A percentile compares a stretch with the other conserved stretches of the same genome.
These are phyloP conservation scores for Danio tinwini DNA, from an alignment of 2,797 vertebrate species.

Conservation along the genomic window DNA sequence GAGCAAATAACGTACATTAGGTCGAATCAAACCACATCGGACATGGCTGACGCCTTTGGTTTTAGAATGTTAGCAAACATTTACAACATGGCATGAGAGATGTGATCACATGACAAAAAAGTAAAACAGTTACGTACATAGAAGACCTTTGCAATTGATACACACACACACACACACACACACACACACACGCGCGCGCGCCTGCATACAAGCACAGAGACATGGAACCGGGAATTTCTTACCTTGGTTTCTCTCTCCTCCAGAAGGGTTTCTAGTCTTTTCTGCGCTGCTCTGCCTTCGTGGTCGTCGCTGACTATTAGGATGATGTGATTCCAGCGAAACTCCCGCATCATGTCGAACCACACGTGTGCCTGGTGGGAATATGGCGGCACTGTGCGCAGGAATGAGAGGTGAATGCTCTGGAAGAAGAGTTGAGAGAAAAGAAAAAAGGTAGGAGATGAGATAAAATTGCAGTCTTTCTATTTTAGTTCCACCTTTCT, in stretches of 20 bases:
- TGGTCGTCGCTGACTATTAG: constrained; percentile 98
- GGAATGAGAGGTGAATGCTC: constrained; percentile 98
- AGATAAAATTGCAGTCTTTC: not conserved
- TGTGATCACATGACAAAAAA: constrained; percentile 91
- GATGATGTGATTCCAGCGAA: constrained; percentile 98
- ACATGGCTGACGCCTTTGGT: constrained; percentile 91
- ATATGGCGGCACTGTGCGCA: constrained; percentile 96
- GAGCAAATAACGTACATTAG: constrained; percentile 92
- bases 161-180: constrained; percentile 51
- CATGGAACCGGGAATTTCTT: constrained; percentile 72
- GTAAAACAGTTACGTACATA: constrained; percentile 87
- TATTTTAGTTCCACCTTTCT: not conserved
- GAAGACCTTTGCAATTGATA: constrained; percentile 70
- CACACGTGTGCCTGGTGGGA: constrained; percentile 98
- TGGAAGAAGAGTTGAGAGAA: constrained; percentile 58
- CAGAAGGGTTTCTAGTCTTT: constrained; percentile 96
- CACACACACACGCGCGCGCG: constrained; percentile 40
- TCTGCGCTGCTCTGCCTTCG: constrained; percentile 96
- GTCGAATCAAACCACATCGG: constrained; percentile 94
- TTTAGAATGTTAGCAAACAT: constrained; percentile 89
- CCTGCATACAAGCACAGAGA: constrained; percentile 57
- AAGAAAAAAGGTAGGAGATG: not conserved
- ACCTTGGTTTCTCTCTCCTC: constrained; percentile 99
- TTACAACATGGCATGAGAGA: constrained; percentile 93
- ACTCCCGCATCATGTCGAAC: constrained; percentile 99